Evolutionary conservation across 2,113 vertebrate genomes (phyloP).

Genomic region (Bos indicus): DNA sequence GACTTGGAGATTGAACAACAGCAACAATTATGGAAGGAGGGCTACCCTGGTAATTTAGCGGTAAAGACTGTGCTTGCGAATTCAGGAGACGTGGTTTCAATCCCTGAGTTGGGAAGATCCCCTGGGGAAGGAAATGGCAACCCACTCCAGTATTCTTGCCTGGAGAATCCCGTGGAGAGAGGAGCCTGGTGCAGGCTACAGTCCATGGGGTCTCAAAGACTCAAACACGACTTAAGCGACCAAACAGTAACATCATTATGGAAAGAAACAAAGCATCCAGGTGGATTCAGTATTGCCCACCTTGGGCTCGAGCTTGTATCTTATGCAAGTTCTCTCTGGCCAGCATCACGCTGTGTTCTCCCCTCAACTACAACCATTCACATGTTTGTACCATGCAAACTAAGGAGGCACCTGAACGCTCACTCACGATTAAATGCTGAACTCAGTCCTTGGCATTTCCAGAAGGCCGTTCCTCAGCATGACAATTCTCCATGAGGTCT

Average conservation of each 20-base stretch:
- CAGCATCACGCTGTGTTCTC: not conserved
- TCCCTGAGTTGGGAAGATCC: not conserved
- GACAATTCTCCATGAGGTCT: not conserved
- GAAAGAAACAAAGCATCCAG: not conserved
- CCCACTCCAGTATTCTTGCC: not conserved
- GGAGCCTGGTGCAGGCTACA: not conserved
- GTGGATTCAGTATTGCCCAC: not conserved
- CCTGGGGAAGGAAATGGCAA: not conserved
- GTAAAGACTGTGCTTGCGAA: not conserved
- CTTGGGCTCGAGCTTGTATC: not conserved
- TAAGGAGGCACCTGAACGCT: not conserved
- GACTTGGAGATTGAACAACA: not conserved
- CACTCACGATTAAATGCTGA: not conserved
- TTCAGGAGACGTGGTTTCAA: not conserved
- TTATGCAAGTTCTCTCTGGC: not conserved
- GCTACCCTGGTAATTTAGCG: not conserved
- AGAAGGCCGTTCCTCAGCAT: not conserved
- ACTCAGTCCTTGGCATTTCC: not conserved
- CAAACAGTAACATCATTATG: not conserved
- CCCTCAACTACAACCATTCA: not conserved
- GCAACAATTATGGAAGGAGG: not conserved
- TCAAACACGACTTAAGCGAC: fast-evolving
- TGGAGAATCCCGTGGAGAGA: not conserved
- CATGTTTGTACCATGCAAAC: not conserved
- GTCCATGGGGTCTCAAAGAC: not conserved